Conservation (phyloP, 1,140 invertebrate genomes). For the Eupeodes corollae region DNA sequence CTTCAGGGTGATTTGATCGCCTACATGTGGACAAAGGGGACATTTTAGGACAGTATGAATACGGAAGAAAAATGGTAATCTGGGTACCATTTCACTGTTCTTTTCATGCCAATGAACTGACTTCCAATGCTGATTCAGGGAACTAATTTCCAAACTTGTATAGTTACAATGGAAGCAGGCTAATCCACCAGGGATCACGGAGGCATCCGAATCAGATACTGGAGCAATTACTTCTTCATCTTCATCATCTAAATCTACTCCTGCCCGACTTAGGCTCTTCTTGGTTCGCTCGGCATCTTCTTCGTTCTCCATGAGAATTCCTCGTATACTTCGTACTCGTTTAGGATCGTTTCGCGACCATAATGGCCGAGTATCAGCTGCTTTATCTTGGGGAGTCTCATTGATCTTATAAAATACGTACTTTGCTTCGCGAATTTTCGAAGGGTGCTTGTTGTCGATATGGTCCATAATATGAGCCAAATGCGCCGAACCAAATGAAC, state of each 20-base stretch:
- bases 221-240: slow-evolving; percentile 3
- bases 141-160: no score
- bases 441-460: slow-evolving; percentile 8
- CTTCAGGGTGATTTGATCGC: slow-evolving; percentile 1
- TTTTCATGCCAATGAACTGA: not conserved
- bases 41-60: slow-evolving; percentile 1
- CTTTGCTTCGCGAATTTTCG: not conserved
- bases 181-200: not conserved
- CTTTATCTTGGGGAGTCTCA: slow-evolving; percentile 31
- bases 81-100: not conserved
- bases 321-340: slow-evolving; percentile 44
- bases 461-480: slow-evolving; percentile 37
- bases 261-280: not conserved
- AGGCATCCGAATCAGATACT: slow-evolving; percentile 2
- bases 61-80: slow-evolving; percentile 8
- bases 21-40: slow-evolving; percentile 5
- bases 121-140: not conserved
- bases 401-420: slow-evolving; percentile 3
- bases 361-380: slow-evolving; percentile 27
- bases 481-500: slow-evolving; percentile 38
- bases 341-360: slow-evolving; percentile 42
- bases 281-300: slow-evolving; percentile 7
- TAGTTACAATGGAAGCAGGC: slow-evolving; percentile 5
- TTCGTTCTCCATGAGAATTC: slow-evolving; percentile 41
- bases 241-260: not conserved